Percentiles rank a stretch among this genome's conserved stretches.
phyloP scores from a whole-genome alignment of 2,888 invertebrate genomes.

The Eubasilissa splendida region DNA sequence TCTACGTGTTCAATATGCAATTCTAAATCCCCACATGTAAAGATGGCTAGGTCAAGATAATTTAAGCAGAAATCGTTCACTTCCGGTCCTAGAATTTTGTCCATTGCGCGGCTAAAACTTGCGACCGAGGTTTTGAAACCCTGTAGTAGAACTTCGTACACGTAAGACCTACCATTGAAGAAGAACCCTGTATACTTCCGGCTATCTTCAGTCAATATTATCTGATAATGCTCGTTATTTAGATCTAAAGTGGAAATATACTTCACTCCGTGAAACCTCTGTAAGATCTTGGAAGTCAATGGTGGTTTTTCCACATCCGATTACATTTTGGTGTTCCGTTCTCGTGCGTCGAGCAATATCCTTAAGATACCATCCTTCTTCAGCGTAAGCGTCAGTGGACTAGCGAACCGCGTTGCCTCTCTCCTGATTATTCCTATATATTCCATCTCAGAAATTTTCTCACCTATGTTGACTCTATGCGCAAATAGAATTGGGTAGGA shows the following conservation, averaged over 20 bases:
- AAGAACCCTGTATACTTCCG: conserved; percentile 55
- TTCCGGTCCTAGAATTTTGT: conserved; percentile 56
- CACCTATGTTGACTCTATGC: conserved; percentile 59
- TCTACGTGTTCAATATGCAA: conserved; percentile 31
- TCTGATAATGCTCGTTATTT: conserved; percentile 55
- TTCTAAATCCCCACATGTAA: neutral
- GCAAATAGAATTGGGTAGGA: conserved; percentile 61
- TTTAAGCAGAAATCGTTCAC: conserved; percentile 32
- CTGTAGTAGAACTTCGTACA: conserved; percentile 58
- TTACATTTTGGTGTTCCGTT: conserved; percentile 60
- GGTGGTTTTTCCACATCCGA: conserved; percentile 60
- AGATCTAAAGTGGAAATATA: conserved; percentile 58
- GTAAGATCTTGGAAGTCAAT: conserved; percentile 58
- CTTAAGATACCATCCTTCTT: conserved; percentile 61
- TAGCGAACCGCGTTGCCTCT: conserved; percentile 60
- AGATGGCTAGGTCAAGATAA: neutral
- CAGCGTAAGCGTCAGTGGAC: conserved; percentile 60
- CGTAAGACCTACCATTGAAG: neutral
- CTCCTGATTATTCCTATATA: conserved; percentile 60
- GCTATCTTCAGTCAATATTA: conserved; percentile 47
- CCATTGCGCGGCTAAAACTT: conserved; percentile 60
- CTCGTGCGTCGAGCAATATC: conserved; percentile 61
- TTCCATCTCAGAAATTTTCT: conserved; percentile 60
- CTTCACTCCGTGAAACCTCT: conserved; percentile 58
- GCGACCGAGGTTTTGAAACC: conserved; percentile 59